Evolutionary conservation across 2,113 vertebrate genomes (phyloP).

Genomic region (Puma concolor): DNA sequence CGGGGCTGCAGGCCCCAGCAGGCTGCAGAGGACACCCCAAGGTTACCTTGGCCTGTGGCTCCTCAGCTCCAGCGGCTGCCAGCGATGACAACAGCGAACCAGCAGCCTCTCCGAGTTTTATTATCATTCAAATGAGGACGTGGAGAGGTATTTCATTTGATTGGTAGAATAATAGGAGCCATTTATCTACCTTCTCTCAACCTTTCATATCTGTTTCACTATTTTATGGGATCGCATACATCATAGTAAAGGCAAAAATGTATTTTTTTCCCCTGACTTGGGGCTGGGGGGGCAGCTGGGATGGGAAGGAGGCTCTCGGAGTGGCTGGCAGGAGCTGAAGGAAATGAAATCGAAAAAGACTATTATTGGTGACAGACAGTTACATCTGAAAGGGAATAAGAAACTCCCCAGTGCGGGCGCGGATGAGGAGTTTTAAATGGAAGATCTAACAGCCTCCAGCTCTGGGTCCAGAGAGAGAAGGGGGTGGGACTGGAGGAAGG

Average conservation of each 20-base stretch:
- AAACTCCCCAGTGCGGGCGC: conserved; percentile 52
- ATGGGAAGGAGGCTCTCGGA: conserved; percentile 21
- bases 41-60: conserved; percentile 74
- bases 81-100: conserved; percentile 85
- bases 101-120: conserved; percentile 87
- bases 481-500: neutral
- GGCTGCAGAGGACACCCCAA: conserved; percentile 62
- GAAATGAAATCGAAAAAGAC: conserved; percentile 80
- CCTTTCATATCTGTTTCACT: conserved; percentile 95
- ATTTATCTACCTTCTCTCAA: conserved; percentile 94
- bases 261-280: conserved; percentile 86
- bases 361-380: conserved; percentile 82
- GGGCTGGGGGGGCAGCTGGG: conserved; percentile 58
- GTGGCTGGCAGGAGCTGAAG: conserved; percentile 69
- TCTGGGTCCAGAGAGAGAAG: neutral
- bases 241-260: conserved; percentile 94
- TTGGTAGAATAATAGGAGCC: conserved; percentile 95
- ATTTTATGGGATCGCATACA: conserved; percentile 93
- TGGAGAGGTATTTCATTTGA: conserved; percentile 93
- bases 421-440: conserved; percentile 68
- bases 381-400: conserved; percentile 71
- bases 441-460: conserved; percentile 56
- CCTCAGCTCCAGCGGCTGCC: conserved; percentile 56
- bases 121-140: conserved; percentile 95
- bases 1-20: neutral